phyloP scores from a whole-genome alignment of 2,888 invertebrate species.

The Litoditis marina region DNA sequence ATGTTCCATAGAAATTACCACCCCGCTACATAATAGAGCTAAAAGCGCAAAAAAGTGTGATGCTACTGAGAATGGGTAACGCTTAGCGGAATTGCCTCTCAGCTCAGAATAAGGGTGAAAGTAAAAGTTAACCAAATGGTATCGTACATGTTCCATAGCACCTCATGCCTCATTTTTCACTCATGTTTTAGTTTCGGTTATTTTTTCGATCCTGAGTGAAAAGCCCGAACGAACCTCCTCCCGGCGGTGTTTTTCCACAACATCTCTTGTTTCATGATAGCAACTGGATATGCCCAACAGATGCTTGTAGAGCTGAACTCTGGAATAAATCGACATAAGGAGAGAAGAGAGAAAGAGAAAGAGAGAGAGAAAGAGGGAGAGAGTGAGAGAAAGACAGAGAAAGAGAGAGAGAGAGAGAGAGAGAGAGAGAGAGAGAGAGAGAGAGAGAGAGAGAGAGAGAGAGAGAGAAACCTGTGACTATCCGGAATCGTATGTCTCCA shows the following conservation, averaged over 20 bases:
- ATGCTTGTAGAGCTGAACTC: conserved; percentile 18
- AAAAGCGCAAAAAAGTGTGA: too few species aligned
- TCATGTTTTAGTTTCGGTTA: too few species aligned
- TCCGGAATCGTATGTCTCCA: conserved; percentile 15
- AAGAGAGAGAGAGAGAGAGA: neutral
- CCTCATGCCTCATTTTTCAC: too few species aligned
- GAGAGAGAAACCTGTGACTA: neutral
- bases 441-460: neutral
- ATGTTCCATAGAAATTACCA: too few species aligned
- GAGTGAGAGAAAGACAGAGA: neutral
- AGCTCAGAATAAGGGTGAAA: too few species aligned
- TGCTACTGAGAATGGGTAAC: too few species aligned
- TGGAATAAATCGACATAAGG: neutral
- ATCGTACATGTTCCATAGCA: too few species aligned
- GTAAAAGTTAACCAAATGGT: too few species aligned
- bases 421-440: neutral
- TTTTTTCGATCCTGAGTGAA: too few species aligned
- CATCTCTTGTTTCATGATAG: conserved; percentile 17
- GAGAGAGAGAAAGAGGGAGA: too few species aligned
- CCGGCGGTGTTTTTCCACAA: conserved; percentile 15
- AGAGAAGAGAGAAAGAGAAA: neutral
- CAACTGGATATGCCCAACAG: conserved; percentile 18
- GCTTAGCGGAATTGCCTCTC: too few species aligned
- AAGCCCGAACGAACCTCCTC: conserved; percentile 27
- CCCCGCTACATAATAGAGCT: too few species aligned